A percentile compares a stretch with the other conserved stretches of the same genome.
These are phyloP conservation scores for Camponotus floridanus DNA, from an alignment of 1,140 invertebrate genomes.

Conservation along the genomic window DNA sequence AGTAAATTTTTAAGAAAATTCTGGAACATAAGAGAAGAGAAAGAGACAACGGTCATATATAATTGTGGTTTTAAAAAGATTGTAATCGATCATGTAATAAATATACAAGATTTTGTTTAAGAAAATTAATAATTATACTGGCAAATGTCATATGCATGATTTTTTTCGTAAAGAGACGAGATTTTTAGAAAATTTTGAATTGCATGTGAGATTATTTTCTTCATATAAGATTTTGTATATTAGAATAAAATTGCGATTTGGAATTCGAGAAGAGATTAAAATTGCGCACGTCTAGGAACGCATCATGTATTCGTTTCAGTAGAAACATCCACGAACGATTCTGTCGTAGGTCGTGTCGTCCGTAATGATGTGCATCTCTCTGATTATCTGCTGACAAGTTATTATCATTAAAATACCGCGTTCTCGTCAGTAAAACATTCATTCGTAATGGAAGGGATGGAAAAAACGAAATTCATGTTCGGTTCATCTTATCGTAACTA, in stretches of 20 bases:
- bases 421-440: constrained; percentile 44
- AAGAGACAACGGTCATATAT: no score
- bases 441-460: constrained; percentile 48
- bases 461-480: constrained; percentile 62
- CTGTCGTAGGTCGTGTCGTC: constrained; percentile 63
- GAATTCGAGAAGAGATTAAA: constrained; percentile 26
- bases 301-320: constrained; percentile 24
- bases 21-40: no score
- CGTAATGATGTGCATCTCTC: constrained; percentile 66
- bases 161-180: background rate
- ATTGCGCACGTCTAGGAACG: background rate
- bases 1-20: background rate
- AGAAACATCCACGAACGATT: constrained; percentile 42
- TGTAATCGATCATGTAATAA: no score
- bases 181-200: background rate
- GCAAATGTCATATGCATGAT: background rate
- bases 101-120: background rate
- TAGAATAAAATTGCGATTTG: constrained; percentile 5
- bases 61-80: no score
- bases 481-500: constrained; percentile 54
- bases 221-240: background rate
- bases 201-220: background rate
- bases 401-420: constrained; percentile 68
- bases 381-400: constrained; percentile 63
- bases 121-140: background rate